phyloP scores from a whole-genome alignment of 2,797 vertebrate species.

The Leptodactylus fallax region DNA sequence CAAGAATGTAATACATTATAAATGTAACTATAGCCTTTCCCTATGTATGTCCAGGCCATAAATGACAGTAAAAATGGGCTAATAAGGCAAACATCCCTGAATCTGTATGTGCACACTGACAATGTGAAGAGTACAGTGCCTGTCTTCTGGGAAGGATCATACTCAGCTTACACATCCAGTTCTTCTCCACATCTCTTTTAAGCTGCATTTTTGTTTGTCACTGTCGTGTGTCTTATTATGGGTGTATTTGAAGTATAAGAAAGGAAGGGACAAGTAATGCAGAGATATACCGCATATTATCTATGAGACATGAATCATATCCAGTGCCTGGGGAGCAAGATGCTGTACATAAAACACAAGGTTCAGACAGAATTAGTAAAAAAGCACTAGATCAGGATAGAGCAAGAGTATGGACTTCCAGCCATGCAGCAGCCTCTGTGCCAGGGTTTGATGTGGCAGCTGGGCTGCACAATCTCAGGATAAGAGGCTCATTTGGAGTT shows the following conservation, averaged over 20 bases:
- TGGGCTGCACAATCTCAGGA: slow-evolving; percentile 5
- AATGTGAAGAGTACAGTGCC: background rate
- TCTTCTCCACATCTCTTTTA: background rate
- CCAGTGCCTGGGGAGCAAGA: slow-evolving; percentile 13
- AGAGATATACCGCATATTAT: slow-evolving; percentile 9
- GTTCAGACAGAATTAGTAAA: slow-evolving; percentile 48
- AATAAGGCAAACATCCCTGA: background rate
- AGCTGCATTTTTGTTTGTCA: background rate
- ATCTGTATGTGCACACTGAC: background rate
- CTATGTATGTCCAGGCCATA: background rate
- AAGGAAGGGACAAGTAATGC: slow-evolving; percentile 29
- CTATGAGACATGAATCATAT: slow-evolving; percentile 16
- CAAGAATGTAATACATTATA: background rate
- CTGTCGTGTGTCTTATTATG: slow-evolving; percentile 36
- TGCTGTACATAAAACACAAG: slow-evolving; percentile 17
- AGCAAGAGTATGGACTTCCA: slow-evolving; percentile 6
- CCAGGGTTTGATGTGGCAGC: slow-evolving; percentile 45
- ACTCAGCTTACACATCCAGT: slow-evolving; percentile 2
- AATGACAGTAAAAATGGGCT: background rate
- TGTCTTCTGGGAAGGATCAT: slow-evolving; percentile 43
- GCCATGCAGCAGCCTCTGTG: slow-evolving; percentile 22
- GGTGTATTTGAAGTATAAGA: slow-evolving; percentile 29
- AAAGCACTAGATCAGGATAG: background rate
- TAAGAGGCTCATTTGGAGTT: slow-evolving; percentile 27
- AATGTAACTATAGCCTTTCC: background rate